These are phyloP conservation scores for Cotesia chilonis DNA, from an alignment of 1,140 invertebrate species.

Conservation along the genomic window DNA sequence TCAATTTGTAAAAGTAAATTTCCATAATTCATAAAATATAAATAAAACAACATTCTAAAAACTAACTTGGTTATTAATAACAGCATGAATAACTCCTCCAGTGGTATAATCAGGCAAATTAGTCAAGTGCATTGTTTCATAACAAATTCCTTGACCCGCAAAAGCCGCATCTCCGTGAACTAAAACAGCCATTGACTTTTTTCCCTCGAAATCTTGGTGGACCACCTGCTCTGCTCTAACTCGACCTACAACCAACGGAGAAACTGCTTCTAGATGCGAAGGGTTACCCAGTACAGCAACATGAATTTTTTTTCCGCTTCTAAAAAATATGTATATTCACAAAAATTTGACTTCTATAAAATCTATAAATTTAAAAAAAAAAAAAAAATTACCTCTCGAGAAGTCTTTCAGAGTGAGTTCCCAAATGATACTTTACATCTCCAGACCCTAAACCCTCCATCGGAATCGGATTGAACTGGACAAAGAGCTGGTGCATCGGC, in stretches of 20 bases:
- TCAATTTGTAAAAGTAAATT: too few species aligned
- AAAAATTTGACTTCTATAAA: not conserved
- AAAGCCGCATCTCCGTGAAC: conserved; percentile 93
- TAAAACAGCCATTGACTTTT: conserved; percentile 74
- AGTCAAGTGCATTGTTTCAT: conserved; percentile 88
- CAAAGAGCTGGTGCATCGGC: conserved; percentile 84
- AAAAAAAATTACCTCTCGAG: conserved; percentile 46
- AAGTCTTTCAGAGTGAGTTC: conserved; percentile 79
- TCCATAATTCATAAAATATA: too few species aligned
- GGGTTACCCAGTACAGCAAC: conserved; percentile 89
- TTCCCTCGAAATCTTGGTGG: conserved; percentile 73
- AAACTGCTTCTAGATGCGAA: conserved; percentile 89
- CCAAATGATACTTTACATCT: conserved; percentile 96
- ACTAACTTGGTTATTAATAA: conserved; percentile 86
- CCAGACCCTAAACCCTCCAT: conserved; percentile 77
- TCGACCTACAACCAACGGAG: conserved; percentile 85
- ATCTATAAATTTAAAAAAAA: not conserved
- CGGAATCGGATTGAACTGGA: conserved; percentile 74
- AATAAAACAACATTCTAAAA: not conserved
- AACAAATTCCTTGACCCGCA: conserved; percentile 86
- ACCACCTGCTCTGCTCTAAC: conserved; percentile 88
- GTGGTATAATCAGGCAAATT: conserved; percentile 88
- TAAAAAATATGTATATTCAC: conserved; percentile 35
- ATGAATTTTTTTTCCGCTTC: conserved; percentile 82
- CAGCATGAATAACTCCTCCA: conserved; percentile 88